These are phyloP conservation scores for Suricata suricatta DNA, from an alignment of 2,113 vertebrate genomes.

Conservation along the genomic window DNA sequence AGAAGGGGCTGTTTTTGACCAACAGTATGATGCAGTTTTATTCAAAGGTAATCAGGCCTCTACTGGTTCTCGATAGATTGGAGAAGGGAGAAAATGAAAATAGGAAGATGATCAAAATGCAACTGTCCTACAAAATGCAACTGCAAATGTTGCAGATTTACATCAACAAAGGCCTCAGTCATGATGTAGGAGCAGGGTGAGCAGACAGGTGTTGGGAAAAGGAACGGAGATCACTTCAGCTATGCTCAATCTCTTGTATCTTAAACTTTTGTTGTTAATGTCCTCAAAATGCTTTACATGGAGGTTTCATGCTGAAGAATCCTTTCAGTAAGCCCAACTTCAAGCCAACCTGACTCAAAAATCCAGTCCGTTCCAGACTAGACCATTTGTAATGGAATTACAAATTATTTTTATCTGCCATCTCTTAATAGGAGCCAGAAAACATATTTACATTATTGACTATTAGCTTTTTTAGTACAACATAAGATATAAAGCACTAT, in stretches of 20 bases:
- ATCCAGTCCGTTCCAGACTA: neutral
- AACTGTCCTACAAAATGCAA: neutral
- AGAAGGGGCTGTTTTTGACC: neutral
- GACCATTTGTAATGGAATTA: neutral
- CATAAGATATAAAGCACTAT: neutral
- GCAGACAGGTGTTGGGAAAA: neutral
- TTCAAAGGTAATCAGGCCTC: neutral
- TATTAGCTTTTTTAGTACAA: neutral
- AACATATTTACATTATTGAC: neutral
- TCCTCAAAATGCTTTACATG: neutral
- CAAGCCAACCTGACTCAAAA: neutral
- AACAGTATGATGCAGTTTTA: neutral
- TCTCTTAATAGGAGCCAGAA: neutral
- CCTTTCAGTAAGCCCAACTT: neutral
- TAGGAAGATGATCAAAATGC: neutral
- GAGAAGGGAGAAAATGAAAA: neutral
- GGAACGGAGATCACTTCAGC: neutral
- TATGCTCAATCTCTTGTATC: neutral
- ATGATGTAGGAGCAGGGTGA: neutral
- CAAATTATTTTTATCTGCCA: neutral
- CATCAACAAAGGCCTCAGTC: neutral
- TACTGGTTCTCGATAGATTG: neutral
- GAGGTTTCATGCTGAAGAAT: neutral
- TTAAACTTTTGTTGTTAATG: neutral
- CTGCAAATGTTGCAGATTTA: neutral